phyloP scores from a whole-genome alignment of 1,140 invertebrate genomes.

The Pseudomyrmex sp. region DNA sequence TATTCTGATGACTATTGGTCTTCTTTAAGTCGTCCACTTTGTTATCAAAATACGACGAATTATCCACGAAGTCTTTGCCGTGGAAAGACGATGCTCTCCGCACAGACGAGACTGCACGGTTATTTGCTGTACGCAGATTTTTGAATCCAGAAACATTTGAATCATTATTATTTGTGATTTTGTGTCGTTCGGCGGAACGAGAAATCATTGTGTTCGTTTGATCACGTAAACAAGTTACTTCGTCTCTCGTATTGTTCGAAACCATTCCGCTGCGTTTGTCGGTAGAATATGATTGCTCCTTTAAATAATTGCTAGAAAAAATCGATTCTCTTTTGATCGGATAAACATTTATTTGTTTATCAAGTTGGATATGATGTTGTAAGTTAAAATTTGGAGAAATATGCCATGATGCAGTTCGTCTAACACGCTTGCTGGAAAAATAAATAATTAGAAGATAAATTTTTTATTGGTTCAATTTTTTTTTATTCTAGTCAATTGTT shows the following conservation, averaged over 20 bases:
- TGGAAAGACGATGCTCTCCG: conserved; percentile 82
- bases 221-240: conserved; percentile 71
- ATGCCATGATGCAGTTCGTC: conserved; percentile 78
- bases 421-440: conserved; percentile 73
- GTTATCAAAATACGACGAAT: conserved; percentile 77
- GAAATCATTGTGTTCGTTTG: conserved; percentile 77
- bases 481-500: background rate
- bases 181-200: conserved; percentile 78
- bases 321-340: conserved; percentile 29
- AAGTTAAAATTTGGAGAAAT: conserved; percentile 60
- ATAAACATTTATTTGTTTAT: conserved; percentile 59
- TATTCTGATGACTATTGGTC: conserved; percentile 76
- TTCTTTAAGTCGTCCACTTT: conserved; percentile 81
- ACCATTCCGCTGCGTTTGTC: conserved; percentile 24
- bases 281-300: conserved; percentile 33
- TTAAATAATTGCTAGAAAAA: conserved; percentile 22
- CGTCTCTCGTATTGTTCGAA: conserved; percentile 23
- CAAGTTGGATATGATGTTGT: conserved; percentile 29
- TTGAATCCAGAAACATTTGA: conserved; percentile 62
- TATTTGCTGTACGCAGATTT: conserved; percentile 50
- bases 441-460: conserved; percentile 14
- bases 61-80: conserved; percentile 74
- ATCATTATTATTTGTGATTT: conserved; percentile 71
- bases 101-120: conserved; percentile 46
- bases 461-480: background rate